Percentiles rank a stretch among this genome's conserved stretches.
phyloP scores from a whole-genome alignment of 2,113 vertebrate species.

The Mormyrus iriodes region DNA sequence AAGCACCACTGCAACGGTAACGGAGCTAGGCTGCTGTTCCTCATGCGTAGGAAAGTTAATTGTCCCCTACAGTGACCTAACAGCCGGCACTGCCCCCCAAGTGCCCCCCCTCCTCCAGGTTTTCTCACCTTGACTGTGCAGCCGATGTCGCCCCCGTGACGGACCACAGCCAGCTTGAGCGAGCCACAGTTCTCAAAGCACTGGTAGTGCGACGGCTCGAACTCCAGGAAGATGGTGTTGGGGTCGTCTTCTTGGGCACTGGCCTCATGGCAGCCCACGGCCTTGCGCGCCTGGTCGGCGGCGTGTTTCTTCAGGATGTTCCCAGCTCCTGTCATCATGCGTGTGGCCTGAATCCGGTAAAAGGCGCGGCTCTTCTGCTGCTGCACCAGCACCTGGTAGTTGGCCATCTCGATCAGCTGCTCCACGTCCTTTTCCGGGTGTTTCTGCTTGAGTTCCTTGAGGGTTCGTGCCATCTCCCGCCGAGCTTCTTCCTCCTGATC shows the following conservation, averaged over 20 bases:
- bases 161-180: slow-evolving; percentile 60
- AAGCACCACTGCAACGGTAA: neutral
- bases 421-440: slow-evolving; percentile 77
- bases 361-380: slow-evolving; percentile 79
- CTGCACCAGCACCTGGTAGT: slow-evolving; percentile 72
- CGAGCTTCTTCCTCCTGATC: slow-evolving; percentile 66
- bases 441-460: slow-evolving; percentile 71
- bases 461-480: slow-evolving; percentile 69
- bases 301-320: slow-evolving; percentile 78
- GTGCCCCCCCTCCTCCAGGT: neutral
- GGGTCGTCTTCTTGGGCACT: slow-evolving; percentile 67
- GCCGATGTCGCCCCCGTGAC: slow-evolving; percentile 64
- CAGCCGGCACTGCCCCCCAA: neutral
- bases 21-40: neutral
- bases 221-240: slow-evolving; percentile 68
- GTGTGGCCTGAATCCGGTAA: slow-evolving; percentile 76
- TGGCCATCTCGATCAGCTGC: slow-evolving; percentile 76
- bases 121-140: slow-evolving; percentile 62
- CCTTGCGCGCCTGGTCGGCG: slow-evolving; percentile 72
- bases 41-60: neutral
- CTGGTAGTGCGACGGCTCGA: slow-evolving; percentile 70
- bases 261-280: slow-evolving; percentile 67
- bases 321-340: slow-evolving; percentile 78
- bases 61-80: neutral
- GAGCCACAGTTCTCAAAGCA: slow-evolving; percentile 80